Conservation (phyloP, 2,888 invertebrate genomes). For the Frankliniella fusca region DNA sequence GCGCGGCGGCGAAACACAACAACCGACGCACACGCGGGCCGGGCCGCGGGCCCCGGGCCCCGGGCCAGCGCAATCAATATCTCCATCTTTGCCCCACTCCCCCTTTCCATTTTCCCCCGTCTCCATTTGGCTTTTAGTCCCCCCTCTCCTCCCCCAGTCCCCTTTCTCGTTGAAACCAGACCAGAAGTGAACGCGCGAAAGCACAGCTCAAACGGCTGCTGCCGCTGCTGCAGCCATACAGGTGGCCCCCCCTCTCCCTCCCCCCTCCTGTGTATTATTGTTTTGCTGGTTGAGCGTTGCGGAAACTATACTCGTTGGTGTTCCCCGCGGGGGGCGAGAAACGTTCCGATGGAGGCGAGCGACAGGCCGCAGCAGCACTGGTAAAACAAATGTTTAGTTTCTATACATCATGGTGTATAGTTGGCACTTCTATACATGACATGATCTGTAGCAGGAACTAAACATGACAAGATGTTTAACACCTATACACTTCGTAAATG, state of each 20-base stretch:
- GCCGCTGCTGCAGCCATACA: background rate
- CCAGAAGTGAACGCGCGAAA: background rate
- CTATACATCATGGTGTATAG: too few relatives aligned
- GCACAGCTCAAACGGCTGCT: background rate
- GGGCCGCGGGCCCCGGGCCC: too few relatives aligned
- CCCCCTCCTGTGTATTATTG: background rate
- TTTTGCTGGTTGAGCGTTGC: too few relatives aligned
- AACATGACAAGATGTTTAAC: too few relatives aligned
- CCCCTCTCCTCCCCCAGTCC: conserved; percentile 14
- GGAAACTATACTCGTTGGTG: background rate
- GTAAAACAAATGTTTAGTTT: too few relatives aligned
- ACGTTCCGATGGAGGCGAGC: background rate
- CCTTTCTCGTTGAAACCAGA: conserved; percentile 28
- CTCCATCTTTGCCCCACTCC: background rate
- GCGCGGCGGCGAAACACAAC: too few relatives aligned
- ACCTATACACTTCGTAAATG: too few relatives aligned
- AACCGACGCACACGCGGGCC: too few relatives aligned
- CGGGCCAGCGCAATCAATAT: too few relatives aligned
- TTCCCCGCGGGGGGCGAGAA: background rate
- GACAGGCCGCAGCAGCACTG: too few relatives aligned
- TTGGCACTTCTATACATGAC: too few relatives aligned
- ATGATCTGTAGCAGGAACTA: too few relatives aligned
- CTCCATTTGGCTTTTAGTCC: background rate
- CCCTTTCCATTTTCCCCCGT: background rate
- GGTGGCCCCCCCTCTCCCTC: background rate